Conservation (phyloP, 2,113 vertebrate genomes). For the Entelurus aequoreus region DNA sequence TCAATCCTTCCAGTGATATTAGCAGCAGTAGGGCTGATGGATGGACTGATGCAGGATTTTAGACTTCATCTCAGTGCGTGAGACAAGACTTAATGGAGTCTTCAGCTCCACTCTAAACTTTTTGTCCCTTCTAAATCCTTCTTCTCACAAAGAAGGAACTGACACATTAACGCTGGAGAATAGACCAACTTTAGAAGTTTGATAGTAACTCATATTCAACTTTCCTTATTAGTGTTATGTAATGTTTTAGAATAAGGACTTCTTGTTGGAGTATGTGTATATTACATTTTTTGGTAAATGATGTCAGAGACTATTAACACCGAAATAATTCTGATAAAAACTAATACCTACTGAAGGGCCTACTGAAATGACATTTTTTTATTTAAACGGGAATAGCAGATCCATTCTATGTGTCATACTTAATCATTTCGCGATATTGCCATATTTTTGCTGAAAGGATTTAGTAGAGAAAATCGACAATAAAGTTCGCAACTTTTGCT, state of each 20-base stretch:
- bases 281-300: too few relatives aligned
- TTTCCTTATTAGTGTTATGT: neutral
- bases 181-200: neutral
- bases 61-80: neutral
- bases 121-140: neutral
- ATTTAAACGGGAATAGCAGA: too few relatives aligned
- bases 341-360: too few relatives aligned
- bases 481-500: too few relatives aligned
- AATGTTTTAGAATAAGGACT: neutral
- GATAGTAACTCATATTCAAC: neutral
- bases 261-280: neutral
- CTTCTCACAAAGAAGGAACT: constrained; percentile 1
- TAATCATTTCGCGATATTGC: too few relatives aligned
- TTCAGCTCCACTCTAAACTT: neutral
- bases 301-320: too few relatives aligned
- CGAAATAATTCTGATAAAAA: too few relatives aligned
- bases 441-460: too few relatives aligned
- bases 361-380: too few relatives aligned
- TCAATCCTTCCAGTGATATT: too few relatives aligned
- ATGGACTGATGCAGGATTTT: neutral
- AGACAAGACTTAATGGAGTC: constrained; percentile 8
- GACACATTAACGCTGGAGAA: neutral
- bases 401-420: too few relatives aligned
- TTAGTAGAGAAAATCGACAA: too few relatives aligned
- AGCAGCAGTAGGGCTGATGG: neutral